These are phyloP conservation scores for Recurvirostra avosetta DNA, from an alignment of 2,113 vertebrate species.

Conservation along the genomic window DNA sequence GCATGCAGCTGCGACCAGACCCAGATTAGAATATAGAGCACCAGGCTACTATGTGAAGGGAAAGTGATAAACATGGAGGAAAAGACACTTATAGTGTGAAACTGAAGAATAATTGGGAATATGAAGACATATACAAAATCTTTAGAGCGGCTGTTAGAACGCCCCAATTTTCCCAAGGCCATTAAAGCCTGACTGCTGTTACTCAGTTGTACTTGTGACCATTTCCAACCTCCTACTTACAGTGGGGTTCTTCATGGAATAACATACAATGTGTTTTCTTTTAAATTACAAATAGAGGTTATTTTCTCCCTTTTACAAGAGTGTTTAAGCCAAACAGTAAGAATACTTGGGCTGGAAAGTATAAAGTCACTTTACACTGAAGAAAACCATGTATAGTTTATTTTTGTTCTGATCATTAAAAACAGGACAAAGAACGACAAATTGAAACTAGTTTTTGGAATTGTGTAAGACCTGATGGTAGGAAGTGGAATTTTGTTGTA, in stretches of 20 bases:
- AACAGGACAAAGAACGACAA: neutral
- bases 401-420: neutral
- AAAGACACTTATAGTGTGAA: neutral
- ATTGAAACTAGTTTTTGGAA: neutral
- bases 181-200: neutral
- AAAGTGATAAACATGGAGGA: neutral
- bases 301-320: neutral
- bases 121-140: neutral
- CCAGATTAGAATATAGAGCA: neutral
- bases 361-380: neutral
- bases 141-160: neutral
- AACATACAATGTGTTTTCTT: neutral
- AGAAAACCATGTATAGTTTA: neutral
- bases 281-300: neutral
- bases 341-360: neutral
- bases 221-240: neutral
- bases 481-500: neutral
- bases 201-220: neutral
- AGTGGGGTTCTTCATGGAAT: neutral
- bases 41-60: neutral
- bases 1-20: neutral
- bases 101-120: neutral
- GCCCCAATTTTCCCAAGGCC: neutral
- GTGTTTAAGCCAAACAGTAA: neutral
- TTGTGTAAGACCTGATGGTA: neutral